Conservation (phyloP, 2,797 vertebrate genomes). For the Ptychadena robeensis region DNA sequence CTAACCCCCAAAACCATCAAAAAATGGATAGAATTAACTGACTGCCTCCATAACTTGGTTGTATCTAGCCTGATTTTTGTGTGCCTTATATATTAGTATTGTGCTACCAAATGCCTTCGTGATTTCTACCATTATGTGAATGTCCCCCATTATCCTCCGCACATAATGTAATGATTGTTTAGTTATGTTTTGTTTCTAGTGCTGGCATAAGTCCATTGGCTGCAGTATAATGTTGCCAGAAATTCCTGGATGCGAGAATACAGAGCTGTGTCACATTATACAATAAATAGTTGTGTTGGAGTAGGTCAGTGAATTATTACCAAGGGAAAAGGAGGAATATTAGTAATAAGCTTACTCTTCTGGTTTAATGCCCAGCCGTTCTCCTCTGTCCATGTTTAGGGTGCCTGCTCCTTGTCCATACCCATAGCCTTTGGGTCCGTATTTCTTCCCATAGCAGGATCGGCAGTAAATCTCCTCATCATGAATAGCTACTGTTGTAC, state of each 20-base stretch:
- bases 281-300: background rate
- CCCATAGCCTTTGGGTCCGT: slow-evolving; percentile 93
- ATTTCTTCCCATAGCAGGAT: slow-evolving; percentile 96
- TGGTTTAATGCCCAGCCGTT: slow-evolving; percentile 91
- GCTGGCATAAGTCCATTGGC: background rate
- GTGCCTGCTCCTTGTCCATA: slow-evolving; percentile 94
- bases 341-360: slow-evolving; percentile 80
- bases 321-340: background rate
- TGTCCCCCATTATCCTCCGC: background rate
- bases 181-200: background rate
- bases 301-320: background rate
- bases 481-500: slow-evolving; percentile 90
- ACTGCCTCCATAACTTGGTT: no score
- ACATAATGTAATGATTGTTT: background rate
- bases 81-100: background rate
- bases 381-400: slow-evolving; percentile 92
- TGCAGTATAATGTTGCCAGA: background rate
- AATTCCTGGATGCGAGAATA: background rate
- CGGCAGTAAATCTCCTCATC: slow-evolving; percentile 94
- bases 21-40: no score
- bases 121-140: background rate
- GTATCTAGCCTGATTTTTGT: no score
- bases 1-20: no score
- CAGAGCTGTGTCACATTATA: background rate
- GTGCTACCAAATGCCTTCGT: background rate